Base-by-base conservation (phyloP, 2,888 invertebrate species). In the Disparrhopalites patrizii region DNA sequence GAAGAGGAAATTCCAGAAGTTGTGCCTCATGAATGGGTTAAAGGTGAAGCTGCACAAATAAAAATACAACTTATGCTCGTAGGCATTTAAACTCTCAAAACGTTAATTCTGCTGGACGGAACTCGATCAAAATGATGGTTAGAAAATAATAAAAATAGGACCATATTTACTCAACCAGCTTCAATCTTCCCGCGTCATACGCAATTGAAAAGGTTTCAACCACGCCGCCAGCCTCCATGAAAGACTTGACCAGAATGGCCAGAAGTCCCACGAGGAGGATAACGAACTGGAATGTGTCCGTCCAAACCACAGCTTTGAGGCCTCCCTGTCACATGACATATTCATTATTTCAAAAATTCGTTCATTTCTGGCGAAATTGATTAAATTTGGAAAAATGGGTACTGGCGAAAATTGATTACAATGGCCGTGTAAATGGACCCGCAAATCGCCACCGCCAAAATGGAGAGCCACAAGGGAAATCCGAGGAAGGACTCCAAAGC, bases 181-280 rank as follows among this genome's bases (percentile, higher is more conserved):
- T 63, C 23, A 67, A 43, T 27, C 75, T 40, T 8, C 71, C 70
- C 8, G 57, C 8, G 3, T 69, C 51, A 0, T 66, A 51, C 2
- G 75, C 73, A 4, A 66, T 66, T 43, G 60, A 57, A 43, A 73
- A 73, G 5, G 70, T 70, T 1, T 28, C 18, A 0, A 20, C n/a
- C 28, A 75, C 23, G 15, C 73, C 75, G 8, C 75, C 75, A 7
- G 70, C 68, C n/a, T 60, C 65, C 18, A 65, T 55, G 23, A 75
- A 62, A 10, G 67, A 73, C 67, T 71, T 70, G 1, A 63, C 27
- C 8, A 70, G 56, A 51, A 71, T 71, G 0, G 61, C 56, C 62
- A 73, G 51, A 43, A 76, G 65, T 13, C 68, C 68, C 43, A 73
- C 62, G 60, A 77, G 68, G 7, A 77, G 71, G 13, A 74, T 62